Evolutionary conservation across 2,113 vertebrate species (phyloP).

Genomic region (Machaerirhynchus nigripectus): DNA sequence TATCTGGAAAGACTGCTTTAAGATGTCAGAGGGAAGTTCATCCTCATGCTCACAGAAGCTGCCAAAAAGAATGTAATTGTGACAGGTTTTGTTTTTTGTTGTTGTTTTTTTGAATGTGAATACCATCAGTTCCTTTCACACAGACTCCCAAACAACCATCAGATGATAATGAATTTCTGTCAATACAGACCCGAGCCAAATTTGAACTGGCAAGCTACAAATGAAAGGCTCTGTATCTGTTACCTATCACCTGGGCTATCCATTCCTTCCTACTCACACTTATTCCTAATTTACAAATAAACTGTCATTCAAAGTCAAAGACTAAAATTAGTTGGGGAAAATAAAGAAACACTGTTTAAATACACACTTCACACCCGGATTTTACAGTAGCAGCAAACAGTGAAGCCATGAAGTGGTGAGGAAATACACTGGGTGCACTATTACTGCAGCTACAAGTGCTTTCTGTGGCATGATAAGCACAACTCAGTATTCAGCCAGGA

Average conservation of each 20-base stretch:
- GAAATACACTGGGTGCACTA: not conserved
- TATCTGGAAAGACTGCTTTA: constrained; percentile 54
- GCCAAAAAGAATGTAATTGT: constrained; percentile 53
- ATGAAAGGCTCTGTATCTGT: constrained; percentile 37
- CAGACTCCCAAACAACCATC: constrained; percentile 58
- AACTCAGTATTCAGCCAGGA: not conserved
- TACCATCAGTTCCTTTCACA: constrained; percentile 63
- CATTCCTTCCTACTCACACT: constrained; percentile 27
- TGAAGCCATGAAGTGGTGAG: not conserved
- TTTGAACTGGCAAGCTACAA: constrained; percentile 61
- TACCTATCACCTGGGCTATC: constrained; percentile 64
- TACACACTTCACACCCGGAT: not conserved
- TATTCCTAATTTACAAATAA: constrained; percentile 61
- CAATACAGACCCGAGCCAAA: constrained; percentile 54
- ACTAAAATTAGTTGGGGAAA: not conserved
- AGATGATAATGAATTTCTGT: constrained; percentile 67
- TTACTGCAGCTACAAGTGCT: not conserved
- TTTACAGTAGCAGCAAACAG: not conserved
- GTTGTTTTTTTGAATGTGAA: constrained; percentile 55
- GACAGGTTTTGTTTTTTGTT: constrained; percentile 63
- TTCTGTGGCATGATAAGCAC: not conserved
- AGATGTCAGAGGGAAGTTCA: constrained; percentile 58
- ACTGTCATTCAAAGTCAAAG: constrained; percentile 45
- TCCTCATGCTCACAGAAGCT: constrained; percentile 34
- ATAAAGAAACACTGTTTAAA: constrained; percentile 21